A percentile compares a stretch with the other conserved stretches of the same genome.
phyloP scores from a whole-genome alignment of 2,113 vertebrate species.

The Mustela lutreola region DNA sequence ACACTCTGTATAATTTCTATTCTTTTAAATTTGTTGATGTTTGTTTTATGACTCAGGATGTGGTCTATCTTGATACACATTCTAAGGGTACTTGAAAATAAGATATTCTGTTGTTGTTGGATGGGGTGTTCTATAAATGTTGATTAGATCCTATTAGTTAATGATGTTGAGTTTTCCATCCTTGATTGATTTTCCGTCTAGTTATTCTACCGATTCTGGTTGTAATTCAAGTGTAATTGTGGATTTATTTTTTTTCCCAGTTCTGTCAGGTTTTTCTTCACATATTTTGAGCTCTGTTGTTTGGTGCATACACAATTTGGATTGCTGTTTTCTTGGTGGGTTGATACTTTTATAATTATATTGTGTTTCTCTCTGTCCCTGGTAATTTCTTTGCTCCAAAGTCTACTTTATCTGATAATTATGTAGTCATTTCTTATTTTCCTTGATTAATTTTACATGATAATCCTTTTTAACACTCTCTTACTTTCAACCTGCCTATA shows the following conservation, averaged over 20 bases:
- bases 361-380: background rate
- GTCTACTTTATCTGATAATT: background rate
- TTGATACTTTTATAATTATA: background rate
- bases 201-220: background rate
- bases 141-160: background rate
- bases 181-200: background rate
- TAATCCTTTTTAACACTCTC: background rate
- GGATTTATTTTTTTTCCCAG: background rate
- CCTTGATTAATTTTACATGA: background rate
- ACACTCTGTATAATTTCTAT: background rate
- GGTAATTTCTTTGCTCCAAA: background rate
- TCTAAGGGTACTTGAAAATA: background rate
- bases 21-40: background rate
- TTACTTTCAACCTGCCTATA: background rate
- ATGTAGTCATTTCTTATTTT: background rate
- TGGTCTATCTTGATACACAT: background rate
- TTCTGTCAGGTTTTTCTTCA: background rate
- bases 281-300: background rate
- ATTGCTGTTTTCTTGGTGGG: background rate
- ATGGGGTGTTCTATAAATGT: background rate
- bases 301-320: background rate
- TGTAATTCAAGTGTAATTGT: background rate
- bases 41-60: background rate
- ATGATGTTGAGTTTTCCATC: background rate
- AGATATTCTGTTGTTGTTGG: background rate